Evolutionary conservation across 2,888 invertebrate genomes (phyloP).

Genomic region (Caradrina kadenii): DNA sequence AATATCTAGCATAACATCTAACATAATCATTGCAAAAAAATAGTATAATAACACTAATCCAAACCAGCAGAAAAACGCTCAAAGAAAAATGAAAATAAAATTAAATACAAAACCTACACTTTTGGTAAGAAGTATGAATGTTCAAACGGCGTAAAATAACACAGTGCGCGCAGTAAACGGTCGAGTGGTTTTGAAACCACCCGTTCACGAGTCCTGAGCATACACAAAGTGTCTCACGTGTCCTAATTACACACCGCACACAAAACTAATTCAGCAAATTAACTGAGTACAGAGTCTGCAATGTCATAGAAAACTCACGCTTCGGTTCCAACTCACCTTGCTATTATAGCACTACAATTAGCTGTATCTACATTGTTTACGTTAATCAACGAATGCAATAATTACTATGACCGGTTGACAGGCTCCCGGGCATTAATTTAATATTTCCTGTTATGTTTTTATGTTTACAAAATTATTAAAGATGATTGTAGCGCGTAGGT

Average conservation of each 20-base stretch:
- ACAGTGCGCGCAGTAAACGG: constrained; percentile 75
- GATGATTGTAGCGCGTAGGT: constrained; percentile 35
- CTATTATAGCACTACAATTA: constrained; percentile 79
- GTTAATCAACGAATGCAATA: constrained; percentile 73
- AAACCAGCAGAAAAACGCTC: constrained; percentile 53
- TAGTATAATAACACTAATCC: constrained; percentile 54
- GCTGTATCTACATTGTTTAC: constrained; percentile 69
- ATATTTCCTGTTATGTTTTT: constrained; percentile 63
- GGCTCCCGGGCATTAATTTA: constrained; percentile 66
- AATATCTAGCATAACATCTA: constrained; percentile 35
- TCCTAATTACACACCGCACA: constrained; percentile 79
- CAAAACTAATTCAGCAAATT: constrained; percentile 79
- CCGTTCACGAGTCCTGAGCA: constrained; percentile 86
- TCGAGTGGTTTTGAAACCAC: constrained; percentile 80
- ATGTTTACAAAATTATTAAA: constrained; percentile 55
- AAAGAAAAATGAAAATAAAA: constrained; percentile 54
- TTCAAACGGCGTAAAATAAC: constrained; percentile 79
- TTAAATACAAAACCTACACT: constrained; percentile 58
- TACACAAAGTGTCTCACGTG: constrained; percentile 86
- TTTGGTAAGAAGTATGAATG: constrained; percentile 67
- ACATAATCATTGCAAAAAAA: constrained; percentile 50
- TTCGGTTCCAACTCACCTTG: constrained; percentile 76
- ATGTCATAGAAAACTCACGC: constrained; percentile 78
- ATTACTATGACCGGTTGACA: constrained; percentile 70
- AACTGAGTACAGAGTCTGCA: constrained; percentile 73